Evolutionary conservation across 2,888 invertebrate genomes (phyloP).

Genomic region (Limnephilus auricula): DNA sequence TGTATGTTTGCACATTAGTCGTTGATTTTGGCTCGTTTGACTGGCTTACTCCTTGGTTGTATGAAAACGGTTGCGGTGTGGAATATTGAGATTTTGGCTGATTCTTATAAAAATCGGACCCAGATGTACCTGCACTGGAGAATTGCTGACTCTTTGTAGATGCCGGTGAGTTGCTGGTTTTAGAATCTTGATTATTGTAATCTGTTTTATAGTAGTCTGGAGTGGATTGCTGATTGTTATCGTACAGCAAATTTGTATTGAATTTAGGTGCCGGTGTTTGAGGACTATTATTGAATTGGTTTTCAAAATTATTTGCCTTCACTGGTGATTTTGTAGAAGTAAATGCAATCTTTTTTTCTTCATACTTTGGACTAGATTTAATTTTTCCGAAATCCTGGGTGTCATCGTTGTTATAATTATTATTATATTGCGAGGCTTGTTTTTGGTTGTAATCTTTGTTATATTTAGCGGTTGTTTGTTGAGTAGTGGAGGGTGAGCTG

Average conservation of each 20-base stretch:
- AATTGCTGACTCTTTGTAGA: constrained; percentile 59
- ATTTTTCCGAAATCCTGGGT: constrained; percentile 67
- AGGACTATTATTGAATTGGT: constrained; percentile 60
- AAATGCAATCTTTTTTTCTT: constrained; percentile 61
- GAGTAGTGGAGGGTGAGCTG: constrained; percentile 33
- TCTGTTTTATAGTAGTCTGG: constrained; percentile 60
- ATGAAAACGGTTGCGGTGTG: constrained; percentile 65
- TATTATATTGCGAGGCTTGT: constrained; percentile 67
- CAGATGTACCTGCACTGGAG: constrained; percentile 45
- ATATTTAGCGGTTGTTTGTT: constrained; percentile 65
- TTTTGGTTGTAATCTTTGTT: constrained; percentile 65
- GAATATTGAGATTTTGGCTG: constrained; percentile 68
- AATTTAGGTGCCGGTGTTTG: constrained; percentile 65
- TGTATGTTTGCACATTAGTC: constrained; percentile 59
- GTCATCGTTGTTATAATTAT: constrained; percentile 68
- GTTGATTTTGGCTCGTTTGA: constrained; percentile 34
- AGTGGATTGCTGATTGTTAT: constrained; percentile 65
- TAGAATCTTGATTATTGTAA: constrained; percentile 59
- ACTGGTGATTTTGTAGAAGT: constrained; percentile 66
- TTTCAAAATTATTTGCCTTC: constrained; percentile 56
- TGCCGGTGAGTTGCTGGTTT: constrained; percentile 59
- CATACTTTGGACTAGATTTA: constrained; percentile 66
- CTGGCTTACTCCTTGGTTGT: constrained; percentile 71
- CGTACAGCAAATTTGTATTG: constrained; percentile 64
- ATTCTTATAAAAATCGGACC: constrained; percentile 67